These are phyloP conservation scores for Priocnemis perturbator DNA, from an alignment of 2,888 invertebrate species.

Conservation along the genomic window DNA sequence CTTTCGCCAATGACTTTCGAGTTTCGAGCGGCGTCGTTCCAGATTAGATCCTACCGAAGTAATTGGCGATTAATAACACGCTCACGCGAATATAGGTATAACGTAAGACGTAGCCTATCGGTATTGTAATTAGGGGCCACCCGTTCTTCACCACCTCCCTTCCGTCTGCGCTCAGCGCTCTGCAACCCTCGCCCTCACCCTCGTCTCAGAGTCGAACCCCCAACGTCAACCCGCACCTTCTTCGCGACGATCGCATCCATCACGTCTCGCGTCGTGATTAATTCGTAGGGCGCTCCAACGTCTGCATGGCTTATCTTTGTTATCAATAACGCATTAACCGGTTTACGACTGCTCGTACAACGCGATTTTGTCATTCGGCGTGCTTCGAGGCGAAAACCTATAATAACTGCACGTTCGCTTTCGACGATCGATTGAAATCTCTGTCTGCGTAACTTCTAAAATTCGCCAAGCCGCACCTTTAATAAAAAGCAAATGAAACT, in stretches of 20 bases:
- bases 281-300: constrained; percentile 53
- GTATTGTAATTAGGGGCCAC: constrained; percentile 64
- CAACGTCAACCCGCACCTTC: neutral
- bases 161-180: no score
- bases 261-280: constrained; percentile 65
- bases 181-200: constrained; percentile 12
- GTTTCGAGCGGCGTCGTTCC: constrained; percentile 55
- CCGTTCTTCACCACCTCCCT: constrained; percentile 5
- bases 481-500: no score
- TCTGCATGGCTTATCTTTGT: constrained; percentile 54
- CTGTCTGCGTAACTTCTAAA: no score
- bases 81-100: constrained; percentile 51
- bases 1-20: constrained; percentile 57
- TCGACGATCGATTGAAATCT: no score
- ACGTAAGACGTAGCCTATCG: constrained; percentile 56
- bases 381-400: no score
- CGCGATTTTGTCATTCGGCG: constrained; percentile 1
- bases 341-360: constrained; percentile 31
- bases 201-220: no score
- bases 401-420: no score
- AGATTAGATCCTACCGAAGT: constrained; percentile 64
- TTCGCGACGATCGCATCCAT: constrained; percentile 59
- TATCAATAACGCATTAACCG: constrained; percentile 55
- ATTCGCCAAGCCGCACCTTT: no score
- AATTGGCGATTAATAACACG: constrained; percentile 72